Base-by-base conservation (phyloP, 2,797 vertebrate species). In the Eospalax fontanierii region DNA sequence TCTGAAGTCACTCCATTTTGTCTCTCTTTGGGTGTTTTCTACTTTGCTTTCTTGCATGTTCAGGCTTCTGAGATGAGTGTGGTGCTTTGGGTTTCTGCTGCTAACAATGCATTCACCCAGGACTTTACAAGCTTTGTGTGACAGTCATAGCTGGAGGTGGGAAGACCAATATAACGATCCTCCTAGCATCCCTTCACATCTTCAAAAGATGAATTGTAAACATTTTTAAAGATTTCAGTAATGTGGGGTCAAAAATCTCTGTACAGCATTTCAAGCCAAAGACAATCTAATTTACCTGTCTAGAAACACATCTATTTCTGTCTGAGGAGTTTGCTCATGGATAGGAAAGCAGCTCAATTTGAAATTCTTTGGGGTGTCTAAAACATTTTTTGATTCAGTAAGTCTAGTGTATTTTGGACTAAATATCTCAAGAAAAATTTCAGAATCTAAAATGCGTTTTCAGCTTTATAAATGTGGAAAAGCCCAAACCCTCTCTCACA, bases 391-490 rank as follows among this genome's bases (percentile, higher is more conserved):
- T 3, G 61, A 71, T 82, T 90, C 33, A 91, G 14, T 38, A 54
- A 43, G 28, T 33, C 54, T 21, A 1, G 4, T 35, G 6, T 40
- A 28, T 21, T 86, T 71, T 33, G 43, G 22, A 35, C n/a, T 35
- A 12, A 40, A 28, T 2, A 75, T 88, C 66, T 80, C 68, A 46
- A 71, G 43, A 86, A 68, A 87, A 79, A 76, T 4, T 66, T 78
- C 11, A 68, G 35, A 61, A 84, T 87, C 65, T 79, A 54, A 96
- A 79, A 33, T 66, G 89, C 16, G 66, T 73, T 89, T 80, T 81
- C 28, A 83, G 59, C 43, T 93, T 94, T 92, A 89, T 71, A 46
- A 83, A 35, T 95, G 33, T 89, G 78, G 71, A 83, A 89, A 92
- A 90, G 43, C 73, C 9, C 35, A 94, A 82, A 66, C 18, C 28